Conservation (phyloP, 2,113 vertebrate genomes). For the Origma solitaria region DNA sequence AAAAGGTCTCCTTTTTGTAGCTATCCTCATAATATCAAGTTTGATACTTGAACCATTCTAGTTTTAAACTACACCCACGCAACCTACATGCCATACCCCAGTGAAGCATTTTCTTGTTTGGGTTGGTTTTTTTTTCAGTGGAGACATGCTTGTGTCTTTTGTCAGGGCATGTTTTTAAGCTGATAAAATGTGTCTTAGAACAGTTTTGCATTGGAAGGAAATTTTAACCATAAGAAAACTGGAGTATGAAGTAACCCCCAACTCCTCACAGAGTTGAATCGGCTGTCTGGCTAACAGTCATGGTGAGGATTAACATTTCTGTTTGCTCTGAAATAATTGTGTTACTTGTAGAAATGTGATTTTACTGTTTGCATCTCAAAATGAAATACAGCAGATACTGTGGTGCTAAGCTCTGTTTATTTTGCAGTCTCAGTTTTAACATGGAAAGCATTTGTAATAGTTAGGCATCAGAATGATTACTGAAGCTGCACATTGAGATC, state of each 20-base stretch:
- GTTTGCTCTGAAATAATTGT: not conserved
- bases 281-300: not conserved
- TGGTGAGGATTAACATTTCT: not conserved
- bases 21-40: not conserved
- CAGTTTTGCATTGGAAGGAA: not conserved
- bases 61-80: not conserved
- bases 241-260: not conserved
- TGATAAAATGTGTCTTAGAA: not conserved
- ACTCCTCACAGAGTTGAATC: not conserved
- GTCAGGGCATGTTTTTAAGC: accelerated
- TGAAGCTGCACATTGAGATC: conserved; percentile 21
- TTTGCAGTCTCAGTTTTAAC: conserved; percentile 10
- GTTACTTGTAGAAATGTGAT: not conserved
- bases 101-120: not conserved
- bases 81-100: accelerated
- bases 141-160: accelerated
- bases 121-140: not conserved
- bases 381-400: not conserved
- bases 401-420: not conserved
- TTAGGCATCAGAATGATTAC: conserved; percentile 34
- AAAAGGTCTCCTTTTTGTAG: not conserved
- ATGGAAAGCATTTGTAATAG: not conserved
- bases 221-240: not conserved
- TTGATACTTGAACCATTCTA: not conserved
- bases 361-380: not conserved